These are phyloP conservation scores for Tridacna crocea DNA, from an alignment of 2,888 invertebrate genomes.

Conservation along the genomic window DNA sequence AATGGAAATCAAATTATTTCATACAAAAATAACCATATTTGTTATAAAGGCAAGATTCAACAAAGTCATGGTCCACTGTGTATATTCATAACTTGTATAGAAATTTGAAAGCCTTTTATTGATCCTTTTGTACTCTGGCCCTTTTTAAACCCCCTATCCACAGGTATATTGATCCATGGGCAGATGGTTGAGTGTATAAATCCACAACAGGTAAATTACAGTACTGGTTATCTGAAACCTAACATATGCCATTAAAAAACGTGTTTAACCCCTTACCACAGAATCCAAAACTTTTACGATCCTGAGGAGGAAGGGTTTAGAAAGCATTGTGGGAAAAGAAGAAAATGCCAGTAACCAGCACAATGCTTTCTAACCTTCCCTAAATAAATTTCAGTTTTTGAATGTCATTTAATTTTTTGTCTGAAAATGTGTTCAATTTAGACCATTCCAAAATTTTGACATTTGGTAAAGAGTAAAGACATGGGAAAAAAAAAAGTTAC, in stretches of 20 bases:
- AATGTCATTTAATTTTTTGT: too few relatives aligned
- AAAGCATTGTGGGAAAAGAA: background rate
- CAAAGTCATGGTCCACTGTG: constrained; percentile 1
- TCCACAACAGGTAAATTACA: constrained; percentile 13
- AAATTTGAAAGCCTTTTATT: constrained; percentile 3
- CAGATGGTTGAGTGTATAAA: constrained; percentile 7
- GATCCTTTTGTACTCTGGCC: constrained; percentile 21
- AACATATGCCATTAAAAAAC: background rate
- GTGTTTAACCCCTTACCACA: background rate
- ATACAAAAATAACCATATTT: background rate
- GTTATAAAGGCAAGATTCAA: constrained; percentile 10
- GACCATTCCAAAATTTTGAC: too few relatives aligned
- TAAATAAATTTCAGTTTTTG: too few relatives aligned
- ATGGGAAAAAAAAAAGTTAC: too few relatives aligned
- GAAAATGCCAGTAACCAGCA: too few relatives aligned
- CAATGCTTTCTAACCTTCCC: too few relatives aligned
- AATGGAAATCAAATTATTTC: constrained; percentile 19
- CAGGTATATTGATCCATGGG: constrained; percentile 15
- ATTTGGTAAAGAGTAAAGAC: too few relatives aligned
- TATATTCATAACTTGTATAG: constrained; percentile 15
- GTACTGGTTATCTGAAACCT: background rate
- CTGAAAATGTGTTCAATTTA: too few relatives aligned
- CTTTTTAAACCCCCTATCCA: constrained; percentile 11
- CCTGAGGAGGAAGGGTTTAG: background rate
- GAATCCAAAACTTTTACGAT: background rate